These are phyloP conservation scores for Sarotherodon lohbergeri DNA, from an alignment of 2,113 vertebrate genomes.

Conservation along the genomic window DNA sequence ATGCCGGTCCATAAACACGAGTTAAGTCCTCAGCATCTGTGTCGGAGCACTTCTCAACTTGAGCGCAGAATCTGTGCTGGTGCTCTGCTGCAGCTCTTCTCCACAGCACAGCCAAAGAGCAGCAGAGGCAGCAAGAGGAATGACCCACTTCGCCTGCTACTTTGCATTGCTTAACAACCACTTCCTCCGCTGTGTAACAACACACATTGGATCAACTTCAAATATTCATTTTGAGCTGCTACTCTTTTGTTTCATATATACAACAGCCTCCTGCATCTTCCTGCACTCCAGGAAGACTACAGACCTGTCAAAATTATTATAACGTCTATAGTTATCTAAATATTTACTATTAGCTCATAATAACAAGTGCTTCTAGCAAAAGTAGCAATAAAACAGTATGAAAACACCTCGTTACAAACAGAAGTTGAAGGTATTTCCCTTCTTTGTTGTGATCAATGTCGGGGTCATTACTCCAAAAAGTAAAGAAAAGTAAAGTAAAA, in stretches of 20 bases:
- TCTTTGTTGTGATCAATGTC: neutral
- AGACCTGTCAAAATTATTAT: neutral
- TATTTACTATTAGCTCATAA: neutral
- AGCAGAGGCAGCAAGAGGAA: neutral
- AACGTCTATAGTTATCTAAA: neutral
- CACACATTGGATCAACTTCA: neutral
- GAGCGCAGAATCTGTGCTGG: neutral
- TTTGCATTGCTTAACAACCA: neutral
- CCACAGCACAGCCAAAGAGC: conserved; percentile 28
- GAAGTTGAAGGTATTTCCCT: neutral
- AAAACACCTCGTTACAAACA: neutral
- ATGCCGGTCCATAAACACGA: neutral
- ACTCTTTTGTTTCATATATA: neutral
- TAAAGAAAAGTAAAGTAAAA: neutral
- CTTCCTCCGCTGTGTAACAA: neutral
- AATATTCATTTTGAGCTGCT: neutral
- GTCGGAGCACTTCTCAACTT: conserved; percentile 10
- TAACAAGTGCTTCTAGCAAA: neutral
- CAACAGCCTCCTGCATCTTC: neutral
- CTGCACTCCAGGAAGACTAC: neutral
- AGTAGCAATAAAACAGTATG: neutral
- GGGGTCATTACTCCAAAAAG: neutral
- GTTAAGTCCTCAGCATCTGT: conserved; percentile 30
- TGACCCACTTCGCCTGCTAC: neutral
- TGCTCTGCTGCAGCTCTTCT: conserved; percentile 16